Conservation (phyloP, 2,113 vertebrate genomes). For the Rynchops niger region DNA sequence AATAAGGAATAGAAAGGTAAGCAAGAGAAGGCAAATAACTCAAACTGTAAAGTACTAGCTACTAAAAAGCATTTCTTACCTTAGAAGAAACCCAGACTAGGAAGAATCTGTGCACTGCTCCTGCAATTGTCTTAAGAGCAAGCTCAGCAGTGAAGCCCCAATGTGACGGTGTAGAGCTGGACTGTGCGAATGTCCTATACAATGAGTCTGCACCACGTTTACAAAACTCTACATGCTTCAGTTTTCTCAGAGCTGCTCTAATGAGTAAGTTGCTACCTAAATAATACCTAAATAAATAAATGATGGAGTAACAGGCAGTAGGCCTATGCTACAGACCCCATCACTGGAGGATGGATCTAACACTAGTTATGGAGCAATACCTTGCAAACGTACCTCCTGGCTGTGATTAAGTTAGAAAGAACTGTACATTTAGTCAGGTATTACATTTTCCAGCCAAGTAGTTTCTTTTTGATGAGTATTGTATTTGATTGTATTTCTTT, state of each 20-base stretch:
- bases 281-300: not conserved
- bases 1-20: not conserved
- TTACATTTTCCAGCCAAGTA: not conserved
- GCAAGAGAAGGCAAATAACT: not conserved
- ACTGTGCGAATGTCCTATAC: not conserved
- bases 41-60: not conserved
- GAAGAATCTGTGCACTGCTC: not conserved
- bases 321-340: not conserved
- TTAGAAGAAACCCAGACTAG: not conserved
- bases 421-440: not conserved
- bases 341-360: not conserved
- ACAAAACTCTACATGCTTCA: not conserved
- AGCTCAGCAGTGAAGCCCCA: not conserved
- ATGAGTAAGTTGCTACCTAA: not conserved
- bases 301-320: not conserved
- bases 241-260: not conserved
- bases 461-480: not conserved
- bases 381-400: not conserved
- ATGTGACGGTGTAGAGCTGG: fast-evolving
- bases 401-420: not conserved
- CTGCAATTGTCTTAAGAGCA: not conserved
- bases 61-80: not conserved
- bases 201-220: not conserved
- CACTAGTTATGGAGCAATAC: not conserved
- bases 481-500: not conserved